Percentiles rank a stretch among this genome's conserved stretches.
Conservation (phyloP, 1,140 invertebrate genomes). For the Dendroctonus valens region DNA sequence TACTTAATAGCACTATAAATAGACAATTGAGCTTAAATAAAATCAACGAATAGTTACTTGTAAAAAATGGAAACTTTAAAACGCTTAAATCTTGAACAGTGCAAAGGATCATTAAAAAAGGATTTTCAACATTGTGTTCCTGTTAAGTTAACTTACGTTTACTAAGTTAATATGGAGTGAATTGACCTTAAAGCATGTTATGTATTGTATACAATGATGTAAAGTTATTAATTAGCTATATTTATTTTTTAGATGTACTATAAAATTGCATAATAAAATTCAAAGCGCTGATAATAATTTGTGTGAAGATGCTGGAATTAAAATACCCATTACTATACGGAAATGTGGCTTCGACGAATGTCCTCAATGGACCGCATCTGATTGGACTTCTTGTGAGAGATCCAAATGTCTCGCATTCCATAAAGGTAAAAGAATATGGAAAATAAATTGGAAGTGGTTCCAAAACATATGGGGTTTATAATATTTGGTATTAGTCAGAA, state of each 20-base stretch:
- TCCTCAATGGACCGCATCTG: conserved; percentile 67
- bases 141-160: no score
- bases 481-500: neutral
- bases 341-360: conserved; percentile 69
- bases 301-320: conserved; percentile 69
- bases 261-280: conserved; percentile 56
- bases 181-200: no score
- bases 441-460: neutral
- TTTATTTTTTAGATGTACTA: conserved; percentile 53
- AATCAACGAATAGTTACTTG: no score
- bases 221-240: neutral
- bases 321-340: conserved; percentile 63
- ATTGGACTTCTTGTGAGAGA: conserved; percentile 70
- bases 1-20: no score
- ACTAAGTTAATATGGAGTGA: no score
- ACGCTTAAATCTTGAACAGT: no score
- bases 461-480: neutral
- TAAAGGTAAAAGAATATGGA: conserved; percentile 55
- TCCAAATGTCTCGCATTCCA: conserved; percentile 75
- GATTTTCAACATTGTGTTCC: no score
- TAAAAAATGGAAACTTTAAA: no score
- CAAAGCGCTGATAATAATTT: conserved; percentile 62
- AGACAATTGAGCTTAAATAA: no score
- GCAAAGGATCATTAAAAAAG: no score
- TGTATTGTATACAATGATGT: no score